Base-by-base conservation (phyloP, 2,797 vertebrate species). In the Margarornis squamiger region DNA sequence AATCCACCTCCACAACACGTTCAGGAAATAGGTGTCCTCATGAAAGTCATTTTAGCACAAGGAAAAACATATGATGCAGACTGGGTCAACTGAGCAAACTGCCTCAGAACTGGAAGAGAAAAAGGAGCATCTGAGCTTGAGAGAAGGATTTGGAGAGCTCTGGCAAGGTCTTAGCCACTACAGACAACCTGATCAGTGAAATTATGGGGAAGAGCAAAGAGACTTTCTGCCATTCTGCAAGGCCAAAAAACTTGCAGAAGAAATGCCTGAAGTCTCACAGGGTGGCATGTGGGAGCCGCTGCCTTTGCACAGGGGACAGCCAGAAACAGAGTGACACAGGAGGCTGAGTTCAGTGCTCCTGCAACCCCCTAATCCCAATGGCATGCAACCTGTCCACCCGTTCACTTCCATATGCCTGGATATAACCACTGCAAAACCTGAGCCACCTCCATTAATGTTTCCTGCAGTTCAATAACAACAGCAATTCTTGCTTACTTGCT, bases 71-170 rank as follows among this genome's bases (percentile, higher is more conserved):
- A 43, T 1, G 9, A 82, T 48, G n/a, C 21, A 63, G 52, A 23
- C 9, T 39, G 6, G 15, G 32, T 32, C 2, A 10, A 21, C 46
- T 84, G 34, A 61, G 36, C 43, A 86, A 80, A 51, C 10, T 81
- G 86, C 29, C 51, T 90, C 39, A 67, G 49, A 36, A 88, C n/a
- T 65, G 15, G 21, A 77, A 80, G 51, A 76, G 62, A 68, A 83
- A 88, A 84, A 81, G 39, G 11, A 88, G 27, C 17, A 24, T 41
- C 12, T 67, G 48, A 88, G 19, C 46, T 81, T 7, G 1, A 92
- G 27, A 82, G 58, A 65, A 92, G 43, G 66, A 81, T 90, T 76
- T 76, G 38, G 41, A 88, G 67, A 86, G 27, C 59, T 95, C 63
- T 84, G 43, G 46, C 15, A 76, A 81, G 39, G 55, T 75, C 36